phyloP scores from a whole-genome alignment of 2,888 invertebrate species.

The Cephus rjabovi region DNA sequence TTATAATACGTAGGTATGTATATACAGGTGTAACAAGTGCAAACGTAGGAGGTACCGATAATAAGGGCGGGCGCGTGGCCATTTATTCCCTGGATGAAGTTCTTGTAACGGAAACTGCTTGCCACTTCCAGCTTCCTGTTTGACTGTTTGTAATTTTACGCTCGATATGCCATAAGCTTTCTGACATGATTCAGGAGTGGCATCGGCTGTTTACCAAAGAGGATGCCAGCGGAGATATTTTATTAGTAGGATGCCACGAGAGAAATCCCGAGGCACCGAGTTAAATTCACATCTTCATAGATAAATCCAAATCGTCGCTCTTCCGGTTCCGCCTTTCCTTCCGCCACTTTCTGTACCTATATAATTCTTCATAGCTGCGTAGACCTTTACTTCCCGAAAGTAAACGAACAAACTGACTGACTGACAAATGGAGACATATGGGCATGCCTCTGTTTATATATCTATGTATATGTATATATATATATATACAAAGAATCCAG shows the following conservation, averaged over 20 bases:
- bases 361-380: neutral
- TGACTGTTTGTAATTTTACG: slow-evolving; percentile 57
- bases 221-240: slow-evolving; percentile 37
- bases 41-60: neutral
- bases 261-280: neutral
- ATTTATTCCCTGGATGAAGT: neutral
- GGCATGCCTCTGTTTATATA: neutral
- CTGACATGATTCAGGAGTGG: slow-evolving; percentile 47
- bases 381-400: neutral
- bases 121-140: slow-evolving; percentile 42
- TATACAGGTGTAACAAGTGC: neutral
- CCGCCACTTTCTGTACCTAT: neutral
- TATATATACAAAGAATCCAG: neutral
- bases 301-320: slow-evolving; percentile 1
- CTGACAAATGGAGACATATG: neutral
- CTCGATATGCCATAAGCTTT: slow-evolving; percentile 52
- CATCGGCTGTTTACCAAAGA: slow-evolving; percentile 41
- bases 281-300: slow-evolving; percentile 12
- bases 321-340: neutral
- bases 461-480: too few species aligned
- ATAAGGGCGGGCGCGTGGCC: neutral
- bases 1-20: too few species aligned
- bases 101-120: slow-evolving; percentile 10
- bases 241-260: slow-evolving; percentile 17
- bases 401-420: neutral